Base-by-base conservation (phyloP, 2,797 vertebrate species). In the Carcharodon carcharias region DNA sequence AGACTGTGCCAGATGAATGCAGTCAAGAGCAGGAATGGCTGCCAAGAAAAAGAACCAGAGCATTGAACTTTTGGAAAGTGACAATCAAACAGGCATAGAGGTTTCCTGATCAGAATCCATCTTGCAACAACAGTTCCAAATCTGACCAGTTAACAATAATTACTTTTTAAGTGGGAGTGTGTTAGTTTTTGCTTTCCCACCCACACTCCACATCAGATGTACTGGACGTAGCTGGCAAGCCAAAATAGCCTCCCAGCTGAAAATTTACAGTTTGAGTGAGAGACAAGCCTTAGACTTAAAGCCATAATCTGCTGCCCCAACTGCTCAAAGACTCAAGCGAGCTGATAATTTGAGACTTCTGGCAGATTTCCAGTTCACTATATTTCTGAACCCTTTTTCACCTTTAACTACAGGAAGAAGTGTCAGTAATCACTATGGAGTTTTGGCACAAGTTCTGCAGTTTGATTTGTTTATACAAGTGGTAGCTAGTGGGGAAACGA, bases 331-430 rank as follows among this genome's bases (percentile, higher is more conserved):
- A 14, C 18, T 14, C 16, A 31, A 92, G 35, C 12, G 2, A n/a
- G 6, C 16, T 94, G 93, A 67, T 26, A 26, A 69, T 50, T 54
- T 50, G 40, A 50, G n/a, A 71, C 67, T 28, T 45, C n/a, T 95
- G 93, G 63, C 93, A 50, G 9, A 26, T 45, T 95, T 95, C 9
- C 93, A 95, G 40, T 69, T 50, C 63, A 28, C 40, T 26, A 9
- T 69, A 69, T 95, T 69, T 95, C 63, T 95, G 93, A 95, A 95
- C 67, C 23, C 45, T 67, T 67, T 95, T 50, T 95, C 93, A 95
- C 40, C 63, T 95, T 71, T 69, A 69, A 95, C 11, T 26, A 67
- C 65, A 28, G 65, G 93, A 67, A 95, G 45, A 50, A 23, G 21
- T 95, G 65, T 69, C 92, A 95, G 35, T 45, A 65, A 28, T 71